Evolutionary conservation across 1,140 invertebrate genomes (phyloP).

Genomic region (Protaetia brevitarsis): DNA sequence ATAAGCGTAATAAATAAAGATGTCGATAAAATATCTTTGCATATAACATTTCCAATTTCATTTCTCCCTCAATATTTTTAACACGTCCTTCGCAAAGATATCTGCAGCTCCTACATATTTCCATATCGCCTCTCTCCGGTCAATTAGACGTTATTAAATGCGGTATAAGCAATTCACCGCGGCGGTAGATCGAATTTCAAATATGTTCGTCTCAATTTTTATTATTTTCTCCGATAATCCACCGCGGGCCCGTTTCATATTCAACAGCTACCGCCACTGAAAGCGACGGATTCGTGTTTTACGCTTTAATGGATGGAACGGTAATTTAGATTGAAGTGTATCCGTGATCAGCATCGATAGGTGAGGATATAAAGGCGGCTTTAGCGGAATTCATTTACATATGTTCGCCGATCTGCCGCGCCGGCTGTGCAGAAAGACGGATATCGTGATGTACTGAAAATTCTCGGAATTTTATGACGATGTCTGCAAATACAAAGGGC

Average conservation of each 20-base stretch:
- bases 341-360: conserved; percentile 12
- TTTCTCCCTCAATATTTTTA: no score
- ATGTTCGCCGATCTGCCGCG: no score
- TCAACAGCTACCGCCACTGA: background rate
- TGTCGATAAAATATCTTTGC: no score
- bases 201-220: background rate
- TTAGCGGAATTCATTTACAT: background rate
- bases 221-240: background rate
- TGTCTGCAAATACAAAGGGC: no score
- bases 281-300: background rate
- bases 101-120: no score
- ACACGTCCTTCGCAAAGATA: no score
- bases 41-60: no score
- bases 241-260: background rate
- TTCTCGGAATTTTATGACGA: no score
- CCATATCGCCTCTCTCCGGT: no score
- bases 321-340: conserved; percentile 13
- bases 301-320: conserved; percentile 13
- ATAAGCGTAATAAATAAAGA: no score
- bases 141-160: background rate
- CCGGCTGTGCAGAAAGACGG: no score
- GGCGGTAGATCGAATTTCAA: background rate
- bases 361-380: conserved; percentile 5
- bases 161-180: background rate
- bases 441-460: no score